A percentile compares a stretch with the other conserved stretches of the same genome.
Conservation (phyloP, 2,797 vertebrate species). For the Galago senegalensis region DNA sequence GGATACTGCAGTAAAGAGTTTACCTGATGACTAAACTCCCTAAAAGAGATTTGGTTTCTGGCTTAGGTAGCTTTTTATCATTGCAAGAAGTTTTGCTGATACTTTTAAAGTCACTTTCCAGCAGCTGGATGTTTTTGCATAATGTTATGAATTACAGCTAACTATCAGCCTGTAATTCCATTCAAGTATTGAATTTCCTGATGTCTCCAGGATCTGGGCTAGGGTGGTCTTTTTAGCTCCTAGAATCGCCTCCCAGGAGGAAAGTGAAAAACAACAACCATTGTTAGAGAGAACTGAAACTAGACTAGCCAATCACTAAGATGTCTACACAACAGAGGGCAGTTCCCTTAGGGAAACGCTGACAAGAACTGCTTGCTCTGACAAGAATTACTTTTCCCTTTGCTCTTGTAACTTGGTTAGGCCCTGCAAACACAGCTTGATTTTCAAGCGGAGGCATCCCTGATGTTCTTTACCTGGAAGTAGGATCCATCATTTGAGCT, state of each 20-base stretch:
- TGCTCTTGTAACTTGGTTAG: conserved; percentile 41
- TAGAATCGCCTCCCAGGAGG: conserved; percentile 13
- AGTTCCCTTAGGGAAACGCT: conserved; percentile 36
- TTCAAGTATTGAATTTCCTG: conserved; percentile 34
- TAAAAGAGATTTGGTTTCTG: not conserved
- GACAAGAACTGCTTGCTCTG: conserved; percentile 4
- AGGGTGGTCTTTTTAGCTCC: not conserved
- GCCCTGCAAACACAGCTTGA: conserved; percentile 27
- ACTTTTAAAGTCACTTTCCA: conserved; percentile 61
- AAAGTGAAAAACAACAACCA: conserved; percentile 1
- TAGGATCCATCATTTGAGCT: not conserved
- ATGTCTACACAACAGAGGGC: not conserved
- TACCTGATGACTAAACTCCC: not conserved
- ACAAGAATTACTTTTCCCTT: conserved; percentile 38
- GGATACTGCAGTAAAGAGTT: not conserved
- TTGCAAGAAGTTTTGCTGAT: not conserved
- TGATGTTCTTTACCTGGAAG: conserved; percentile 4
- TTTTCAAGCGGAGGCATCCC: not conserved
- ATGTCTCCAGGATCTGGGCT: conserved; percentile 46
- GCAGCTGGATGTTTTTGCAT: conserved; percentile 17
- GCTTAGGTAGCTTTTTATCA: not conserved
- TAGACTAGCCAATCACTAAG: conserved; percentile 7
- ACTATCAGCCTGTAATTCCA: conserved; percentile 24
- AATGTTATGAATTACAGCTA: conserved; percentile 8
- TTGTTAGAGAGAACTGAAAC: not conserved